Evolutionary conservation across 2,797 vertebrate species (phyloP).

Genomic region (Hozukius guyotensis): DNA sequence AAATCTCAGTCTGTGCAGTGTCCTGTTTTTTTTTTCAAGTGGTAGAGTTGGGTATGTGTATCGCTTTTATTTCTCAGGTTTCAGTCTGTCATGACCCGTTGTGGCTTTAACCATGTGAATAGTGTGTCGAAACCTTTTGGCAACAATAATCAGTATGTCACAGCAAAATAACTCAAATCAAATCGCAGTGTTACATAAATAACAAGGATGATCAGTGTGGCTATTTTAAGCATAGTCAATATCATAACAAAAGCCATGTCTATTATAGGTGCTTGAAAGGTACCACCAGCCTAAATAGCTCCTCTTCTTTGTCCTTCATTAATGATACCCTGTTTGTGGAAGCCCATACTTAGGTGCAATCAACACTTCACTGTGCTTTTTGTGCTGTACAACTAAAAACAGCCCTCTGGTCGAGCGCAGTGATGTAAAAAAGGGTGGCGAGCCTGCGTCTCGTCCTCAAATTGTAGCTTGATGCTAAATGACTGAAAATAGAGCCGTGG

Average conservation of each 20-base stretch:
- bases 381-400: background rate
- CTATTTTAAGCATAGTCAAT: background rate
- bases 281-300: background rate
- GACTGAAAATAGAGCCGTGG: conserved; percentile 9
- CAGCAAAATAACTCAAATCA: background rate
- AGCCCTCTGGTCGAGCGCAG: background rate
- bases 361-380: conserved; percentile 5
- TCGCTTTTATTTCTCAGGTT: background rate
- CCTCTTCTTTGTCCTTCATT: background rate
- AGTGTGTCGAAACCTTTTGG: background rate
- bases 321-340: background rate
- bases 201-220: background rate
- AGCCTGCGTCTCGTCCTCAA: background rate
- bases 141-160: background rate
- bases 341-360: background rate
- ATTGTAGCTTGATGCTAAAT: conserved; percentile 19
- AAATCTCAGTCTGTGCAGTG: background rate
- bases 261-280: conserved; percentile 5
- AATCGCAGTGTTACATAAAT: background rate
- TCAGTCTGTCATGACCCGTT: background rate
- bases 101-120: background rate
- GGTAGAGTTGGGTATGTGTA: accelerated
- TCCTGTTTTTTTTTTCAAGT: background rate
- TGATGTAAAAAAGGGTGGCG: background rate
- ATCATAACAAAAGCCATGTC: background rate